Evolutionary conservation across 2,797 vertebrate genomes (phyloP), one percentile per base, ranked within the genome.

Genomic region (Eospalax fontanierii): DNA sequence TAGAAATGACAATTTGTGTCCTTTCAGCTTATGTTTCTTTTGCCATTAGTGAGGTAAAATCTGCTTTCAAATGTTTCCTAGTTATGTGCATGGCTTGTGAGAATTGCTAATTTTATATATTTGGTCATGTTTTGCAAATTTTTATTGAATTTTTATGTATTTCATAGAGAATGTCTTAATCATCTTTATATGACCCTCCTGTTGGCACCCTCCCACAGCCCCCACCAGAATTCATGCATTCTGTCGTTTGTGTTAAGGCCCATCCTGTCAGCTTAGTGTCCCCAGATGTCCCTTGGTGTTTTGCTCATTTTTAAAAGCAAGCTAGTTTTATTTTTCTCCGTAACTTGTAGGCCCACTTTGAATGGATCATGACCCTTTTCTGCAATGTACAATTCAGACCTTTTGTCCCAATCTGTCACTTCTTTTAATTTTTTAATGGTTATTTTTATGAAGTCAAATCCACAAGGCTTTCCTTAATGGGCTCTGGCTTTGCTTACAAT

Each of bases 271-370:
- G n/a, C n/a, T n/a, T n/a, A n/a, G n/a, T n/a, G n/a, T n/a, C n/a
- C n/a, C n/a, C n/a, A n/a, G n/a, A n/a, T n/a, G n/a, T n/a, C n/a
- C n/a, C n/a, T n/a, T n/a, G n/a, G n/a, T n/a, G n/a, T n/a, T 90
- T 92, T 81, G 35, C 76, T 33, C 73, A 54, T 84, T 92, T 94
- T 71, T 73, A 18, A 46, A 68, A 93, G 33, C 75, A 46, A n/a
- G 40, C n/a, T 35, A 76, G 80, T 95, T 93, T 68, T 87, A 57
- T 94, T 76, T 95, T 90, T 85, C 63, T 94, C 30, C 76, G 87
- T 87, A 88, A 86, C 46, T 84, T 93, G 8, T 61, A 68, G 61
- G 43, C 4, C 21, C 70, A 81, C 82, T 76, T 90, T 93, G 50
- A 89, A 83, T 78, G 57, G 61, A 19, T 33, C 46, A 22, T 63